These are phyloP conservation scores for Antidorcas marsupialis DNA, from an alignment of 2,113 vertebrate genomes.

Conservation along the genomic window DNA sequence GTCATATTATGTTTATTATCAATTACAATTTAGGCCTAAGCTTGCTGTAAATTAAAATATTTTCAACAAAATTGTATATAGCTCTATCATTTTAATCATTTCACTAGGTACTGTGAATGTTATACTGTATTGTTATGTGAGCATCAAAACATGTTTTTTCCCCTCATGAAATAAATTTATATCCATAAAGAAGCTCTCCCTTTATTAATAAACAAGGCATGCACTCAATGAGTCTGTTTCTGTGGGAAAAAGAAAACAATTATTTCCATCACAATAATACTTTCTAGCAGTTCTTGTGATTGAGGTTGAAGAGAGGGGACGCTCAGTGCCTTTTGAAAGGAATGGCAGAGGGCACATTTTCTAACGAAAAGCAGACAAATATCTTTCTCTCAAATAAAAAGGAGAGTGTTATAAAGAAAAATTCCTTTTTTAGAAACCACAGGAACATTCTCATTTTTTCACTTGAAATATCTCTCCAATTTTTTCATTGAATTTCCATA, in stretches of 20 bases:
- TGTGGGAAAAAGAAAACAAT: neutral
- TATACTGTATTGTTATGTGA: neutral
- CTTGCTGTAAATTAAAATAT: neutral
- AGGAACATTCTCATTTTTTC: neutral
- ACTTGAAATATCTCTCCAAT: neutral
- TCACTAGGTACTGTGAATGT: neutral
- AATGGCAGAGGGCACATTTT: neutral
- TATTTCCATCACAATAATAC: neutral
- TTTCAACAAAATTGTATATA: neutral
- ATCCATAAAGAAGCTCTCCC: neutral
- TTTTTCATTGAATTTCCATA: slow-evolving; percentile 17
- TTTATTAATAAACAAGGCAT: neutral
- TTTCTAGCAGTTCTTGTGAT: neutral
- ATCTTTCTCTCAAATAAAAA: neutral
- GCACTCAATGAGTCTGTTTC: neutral
- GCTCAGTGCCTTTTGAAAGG: neutral
- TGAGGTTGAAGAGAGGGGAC: neutral
- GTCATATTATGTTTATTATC: neutral
- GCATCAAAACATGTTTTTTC: neutral
- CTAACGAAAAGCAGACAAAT: neutral
- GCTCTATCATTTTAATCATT: neutral
- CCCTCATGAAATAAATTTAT: neutral
- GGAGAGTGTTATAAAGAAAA: neutral
- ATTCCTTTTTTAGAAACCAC: neutral
- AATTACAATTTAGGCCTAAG: neutral